Evolutionary conservation across 2,797 vertebrate species (phyloP).

Genomic region (Macropus fuliginosus): DNA sequence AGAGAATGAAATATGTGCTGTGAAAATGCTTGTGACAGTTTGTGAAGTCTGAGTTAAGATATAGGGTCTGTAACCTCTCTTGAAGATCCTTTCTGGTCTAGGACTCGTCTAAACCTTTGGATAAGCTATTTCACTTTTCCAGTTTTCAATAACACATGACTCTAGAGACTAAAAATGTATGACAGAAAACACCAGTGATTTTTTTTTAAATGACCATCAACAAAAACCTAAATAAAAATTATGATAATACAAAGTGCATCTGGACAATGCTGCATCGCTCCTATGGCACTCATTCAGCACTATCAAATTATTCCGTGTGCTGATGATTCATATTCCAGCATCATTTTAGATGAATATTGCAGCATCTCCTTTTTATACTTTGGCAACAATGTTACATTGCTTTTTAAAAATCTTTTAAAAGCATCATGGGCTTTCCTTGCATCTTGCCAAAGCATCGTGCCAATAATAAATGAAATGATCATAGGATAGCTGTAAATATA

Average conservation of each 20-base stretch:
- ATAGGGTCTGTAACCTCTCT: neutral
- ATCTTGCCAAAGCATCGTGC: constrained; percentile 79
- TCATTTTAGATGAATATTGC: constrained; percentile 84
- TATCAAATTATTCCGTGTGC: constrained; percentile 80
- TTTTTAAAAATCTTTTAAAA: constrained; percentile 83
- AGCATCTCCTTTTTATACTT: constrained; percentile 80
- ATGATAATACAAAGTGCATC: constrained; percentile 83
- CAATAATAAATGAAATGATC: constrained; percentile 75
- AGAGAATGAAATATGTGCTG: neutral
- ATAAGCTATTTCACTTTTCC: constrained; percentile 71
- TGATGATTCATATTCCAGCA: constrained; percentile 83
- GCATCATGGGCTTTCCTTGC: constrained; percentile 75
- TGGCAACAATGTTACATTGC: constrained; percentile 79
- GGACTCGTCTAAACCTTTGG: constrained; percentile 44
- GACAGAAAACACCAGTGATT: constrained; percentile 78
- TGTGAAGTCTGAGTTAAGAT: constrained; percentile 23
- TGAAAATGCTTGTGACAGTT: neutral
- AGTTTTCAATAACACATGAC: constrained; percentile 64
- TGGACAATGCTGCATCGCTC: constrained; percentile 81
- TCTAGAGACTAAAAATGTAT: constrained; percentile 63
- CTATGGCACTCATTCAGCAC: constrained; percentile 82
- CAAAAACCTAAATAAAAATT: constrained; percentile 77
- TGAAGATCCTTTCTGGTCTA: neutral
- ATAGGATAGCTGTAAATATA: constrained; percentile 59
- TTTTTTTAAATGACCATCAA: constrained; percentile 79